Conservation (phyloP, 2,888 invertebrate genomes). For the Pollenia angustigena region DNA sequence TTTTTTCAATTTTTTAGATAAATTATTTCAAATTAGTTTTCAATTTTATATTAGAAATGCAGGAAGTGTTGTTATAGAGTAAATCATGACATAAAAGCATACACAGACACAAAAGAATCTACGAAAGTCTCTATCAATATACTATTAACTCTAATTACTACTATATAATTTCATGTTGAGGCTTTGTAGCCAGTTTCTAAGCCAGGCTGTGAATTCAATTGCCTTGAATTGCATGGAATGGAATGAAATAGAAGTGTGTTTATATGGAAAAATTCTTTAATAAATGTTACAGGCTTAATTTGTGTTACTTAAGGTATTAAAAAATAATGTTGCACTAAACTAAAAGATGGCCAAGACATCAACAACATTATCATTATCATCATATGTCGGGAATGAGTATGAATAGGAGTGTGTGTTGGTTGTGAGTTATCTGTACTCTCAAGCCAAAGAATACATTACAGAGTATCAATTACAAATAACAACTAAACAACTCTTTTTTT, state of each 20-base stretch:
- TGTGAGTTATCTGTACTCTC: too few relatives aligned
- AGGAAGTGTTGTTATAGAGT: constrained; percentile 63
- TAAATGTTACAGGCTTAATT: constrained; percentile 57
- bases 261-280: constrained; percentile 33
- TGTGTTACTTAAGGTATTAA: constrained; percentile 65
- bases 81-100: constrained; percentile 55
- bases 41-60: constrained; percentile 40
- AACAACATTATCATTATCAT: neutral
- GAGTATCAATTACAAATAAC: constrained; percentile 65
- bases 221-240: too few relatives aligned
- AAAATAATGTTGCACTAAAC: constrained; percentile 19
- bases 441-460: constrained; percentile 5
- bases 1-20: neutral
- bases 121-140: constrained; percentile 61
- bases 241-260: neutral
- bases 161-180: constrained; percentile 51
- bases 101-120: neutral
- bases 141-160: constrained; percentile 69
- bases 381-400: neutral
- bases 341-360: constrained; percentile 8
- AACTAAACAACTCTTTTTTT: constrained; percentile 3
- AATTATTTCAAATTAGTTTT: constrained; percentile 38
- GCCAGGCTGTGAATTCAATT: neutral
- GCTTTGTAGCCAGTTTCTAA: constrained; percentile 3
- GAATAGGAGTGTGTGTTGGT: neutral